Base-by-base conservation (phyloP, 2,888 invertebrate genomes). In the Erebia aethiops region DNA sequence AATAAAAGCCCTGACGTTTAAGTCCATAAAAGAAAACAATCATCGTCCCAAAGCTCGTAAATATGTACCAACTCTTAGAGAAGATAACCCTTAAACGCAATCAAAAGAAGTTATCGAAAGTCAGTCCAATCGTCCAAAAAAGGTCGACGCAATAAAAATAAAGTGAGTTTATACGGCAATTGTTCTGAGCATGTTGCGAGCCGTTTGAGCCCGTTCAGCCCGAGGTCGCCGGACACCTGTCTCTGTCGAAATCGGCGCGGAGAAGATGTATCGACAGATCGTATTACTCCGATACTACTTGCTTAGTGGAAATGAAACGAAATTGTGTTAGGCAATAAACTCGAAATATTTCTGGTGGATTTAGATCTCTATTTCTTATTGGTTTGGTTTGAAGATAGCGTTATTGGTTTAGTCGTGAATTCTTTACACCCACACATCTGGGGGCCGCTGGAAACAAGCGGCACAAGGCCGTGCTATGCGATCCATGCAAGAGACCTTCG, bases 151-250 rank as follows among this genome's bases (percentile, higher is more conserved):
- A 78, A 82, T 82, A 83, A 83, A 84, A 86, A 83, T 84, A 77
- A 78, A 79, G 71, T 64, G 71, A 77, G 70, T 74, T 74, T 60
- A 65, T 70, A 70, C 70, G 65, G 65, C 67, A 64, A 70, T 71
- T 75, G 75, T 72, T 67, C 71, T 41, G 64, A 49, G 26, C 67
- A 49, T 57, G 66, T 66, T 62, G 52, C 68, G 67, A 63, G 78
- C 80, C 78, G 78, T 79, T 80, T 77, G 76, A 79, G 80, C 78
- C 78, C 77, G 80, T 79, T 81, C 77, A 77, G 77, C 77, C 69
- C 80, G 78, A 78, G 78, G 78, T 80, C 78, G 77, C 71, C 80
- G 79, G 86, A 86, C 87, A 88, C 87, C 87, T 87, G 87, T 83
- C 82, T 79, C 77, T 81, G 83, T 82, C 69, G 43, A 66, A 69